A percentile compares a stretch with the other conserved stretches of the same genome.
Conservation (phyloP, 2,888 invertebrate genomes). For the Platycnemis pennipes region DNA sequence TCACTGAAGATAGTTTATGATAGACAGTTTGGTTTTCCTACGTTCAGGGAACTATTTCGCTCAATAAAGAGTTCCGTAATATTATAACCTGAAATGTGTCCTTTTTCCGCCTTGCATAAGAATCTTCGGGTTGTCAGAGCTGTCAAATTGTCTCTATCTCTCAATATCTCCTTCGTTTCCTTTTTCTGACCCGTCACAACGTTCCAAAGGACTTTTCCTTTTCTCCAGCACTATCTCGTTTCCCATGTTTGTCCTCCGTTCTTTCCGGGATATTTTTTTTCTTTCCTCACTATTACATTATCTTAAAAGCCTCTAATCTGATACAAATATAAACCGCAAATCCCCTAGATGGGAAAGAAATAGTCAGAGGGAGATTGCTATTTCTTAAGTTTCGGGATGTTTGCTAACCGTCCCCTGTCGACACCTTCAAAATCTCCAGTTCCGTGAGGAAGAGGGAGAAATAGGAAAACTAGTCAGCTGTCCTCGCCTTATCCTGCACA, state of each 20-base stretch:
- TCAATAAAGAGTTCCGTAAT: no score
- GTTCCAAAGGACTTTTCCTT: neutral
- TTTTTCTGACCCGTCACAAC: neutral
- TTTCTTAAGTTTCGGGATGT: neutral
- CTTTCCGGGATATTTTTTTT: neutral
- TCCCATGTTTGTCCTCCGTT: neutral
- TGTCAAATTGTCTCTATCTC: neutral
- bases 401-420: no score
- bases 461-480: no score
- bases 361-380: no score
- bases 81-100: no score
- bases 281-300: neutral
- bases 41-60: no score
- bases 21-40: no score
- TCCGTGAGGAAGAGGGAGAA: no score
- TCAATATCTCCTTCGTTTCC: neutral
- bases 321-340: neutral
- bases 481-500: no score
- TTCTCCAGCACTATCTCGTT: neutral
- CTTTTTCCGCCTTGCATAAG: no score
- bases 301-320: neutral
- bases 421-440: neutral
- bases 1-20: no score
- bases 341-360: neutral
- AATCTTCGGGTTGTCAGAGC: neutral